Base-by-base conservation (phyloP, 2,113 vertebrate genomes). In the Cephalopholis sonnerati region DNA sequence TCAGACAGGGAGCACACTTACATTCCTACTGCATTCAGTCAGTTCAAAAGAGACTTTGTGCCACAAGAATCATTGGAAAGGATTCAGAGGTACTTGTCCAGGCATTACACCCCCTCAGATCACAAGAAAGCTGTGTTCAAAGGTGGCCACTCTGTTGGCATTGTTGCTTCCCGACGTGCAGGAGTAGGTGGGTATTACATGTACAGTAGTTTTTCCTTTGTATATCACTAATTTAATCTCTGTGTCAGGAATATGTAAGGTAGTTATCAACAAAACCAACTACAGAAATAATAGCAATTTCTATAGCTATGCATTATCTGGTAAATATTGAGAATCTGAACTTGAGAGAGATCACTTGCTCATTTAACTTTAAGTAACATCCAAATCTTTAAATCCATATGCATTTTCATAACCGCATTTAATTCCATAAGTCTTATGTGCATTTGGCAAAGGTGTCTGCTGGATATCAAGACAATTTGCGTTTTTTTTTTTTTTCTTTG, bases 11-110 rank as follows among this genome's bases (percentile, higher is more conserved):
- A 98, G 67, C 96, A 97, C 88, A 94, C 96, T 83, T 96, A 97
- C 82, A 87, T 98, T 12, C 97, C 97, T 3, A 97, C 97, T 1
- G 95, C 93, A 62, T 97, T 98, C 91, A 97, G 96, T 93, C 96
- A 95, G 64, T 94, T 91, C 92, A 96, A 96, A 55, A 93, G 96
- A 78, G 96, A 94, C 57, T 82, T 97, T 92, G 93, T 95, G 6
- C 97, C 96, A 7, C 95, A 96, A 77, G 92, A 92, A 4, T 55
- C 93, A 0, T 69, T 90, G 0, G 16, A 51, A 5, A 91, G 79
- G 15, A 90, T 97, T 48, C 96, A 95, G 83, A 66, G 0, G 0
- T 98, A 98, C 71, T 87, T 98, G 68, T 85, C 82, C 36, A 77
- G 3, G 3, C 97, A 98, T 83, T 97, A 93, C 83, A 93, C 9